phyloP scores from a whole-genome alignment of 2,888 invertebrate species.

The Plebejus melissa region DNA sequence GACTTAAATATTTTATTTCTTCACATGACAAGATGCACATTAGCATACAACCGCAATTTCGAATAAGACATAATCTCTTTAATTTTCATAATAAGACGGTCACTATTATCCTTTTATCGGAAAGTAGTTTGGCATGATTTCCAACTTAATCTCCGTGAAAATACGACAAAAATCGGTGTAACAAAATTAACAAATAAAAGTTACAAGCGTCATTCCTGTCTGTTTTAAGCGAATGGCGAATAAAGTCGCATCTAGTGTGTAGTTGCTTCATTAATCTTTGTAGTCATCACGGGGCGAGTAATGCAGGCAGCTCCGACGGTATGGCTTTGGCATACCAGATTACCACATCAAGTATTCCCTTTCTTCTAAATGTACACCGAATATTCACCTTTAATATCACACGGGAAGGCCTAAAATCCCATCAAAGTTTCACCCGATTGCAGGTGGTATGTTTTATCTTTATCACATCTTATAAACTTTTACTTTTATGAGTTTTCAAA shows the following conservation, averaged over 20 bases:
- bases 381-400: constrained; percentile 38
- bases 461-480: constrained; percentile 73
- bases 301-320: constrained; percentile 63
- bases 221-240: background rate
- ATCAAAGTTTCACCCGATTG: constrained; percentile 47
- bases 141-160: too few relatives aligned
- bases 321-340: constrained; percentile 68
- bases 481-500: constrained; percentile 71
- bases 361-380: constrained; percentile 40
- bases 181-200: too few relatives aligned
- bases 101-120: too few relatives aligned
- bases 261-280: constrained; percentile 1
- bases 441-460: constrained; percentile 75
- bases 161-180: too few relatives aligned
- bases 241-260: background rate
- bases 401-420: constrained; percentile 39
- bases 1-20: too few relatives aligned
- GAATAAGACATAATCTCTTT: too few relatives aligned
- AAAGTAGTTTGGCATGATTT: too few relatives aligned
- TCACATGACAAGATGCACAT: too few relatives aligned
- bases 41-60: too few relatives aligned
- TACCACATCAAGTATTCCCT: constrained; percentile 66
- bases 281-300: constrained; percentile 59
- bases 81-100: too few relatives aligned
- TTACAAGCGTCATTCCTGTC: too few relatives aligned